These are phyloP conservation scores for Acrobasis repandana DNA, from an alignment of 2,888 invertebrate species.

Conservation along the genomic window DNA sequence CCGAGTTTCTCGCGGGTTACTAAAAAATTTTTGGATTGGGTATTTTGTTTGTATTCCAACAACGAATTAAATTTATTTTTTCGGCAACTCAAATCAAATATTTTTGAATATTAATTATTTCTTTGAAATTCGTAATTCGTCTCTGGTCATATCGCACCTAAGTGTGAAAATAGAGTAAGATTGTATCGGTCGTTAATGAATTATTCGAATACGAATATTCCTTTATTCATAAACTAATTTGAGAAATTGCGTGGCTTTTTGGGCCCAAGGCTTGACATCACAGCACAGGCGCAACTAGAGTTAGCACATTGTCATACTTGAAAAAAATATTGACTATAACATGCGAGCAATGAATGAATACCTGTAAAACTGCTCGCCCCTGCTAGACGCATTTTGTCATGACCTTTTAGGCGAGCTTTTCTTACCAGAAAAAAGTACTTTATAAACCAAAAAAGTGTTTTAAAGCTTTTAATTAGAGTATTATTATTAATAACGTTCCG, in stretches of 20 bases:
- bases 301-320: too few relatives aligned
- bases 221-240: too few relatives aligned
- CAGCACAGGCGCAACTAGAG: too few relatives aligned
- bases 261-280: too few relatives aligned
- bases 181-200: background rate
- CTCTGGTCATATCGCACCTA: background rate
- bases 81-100: background rate
- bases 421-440: background rate
- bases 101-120: background rate
- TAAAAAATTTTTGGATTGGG: background rate
- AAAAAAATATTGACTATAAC: too few relatives aligned
- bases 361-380: background rate
- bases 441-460: background rate
- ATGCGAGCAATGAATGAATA: background rate
- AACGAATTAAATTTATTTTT: background rate
- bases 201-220: background rate
- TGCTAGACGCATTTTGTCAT: background rate
- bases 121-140: background rate
- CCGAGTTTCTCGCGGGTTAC: background rate
- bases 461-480: conserved; percentile 7
- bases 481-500: background rate
- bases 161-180: background rate
- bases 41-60: background rate
- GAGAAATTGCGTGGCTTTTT: too few relatives aligned
- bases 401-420: background rate